Evolutionary conservation across 2,113 vertebrate species (phyloP).

Genomic region (Galemys pyrenaicus): DNA sequence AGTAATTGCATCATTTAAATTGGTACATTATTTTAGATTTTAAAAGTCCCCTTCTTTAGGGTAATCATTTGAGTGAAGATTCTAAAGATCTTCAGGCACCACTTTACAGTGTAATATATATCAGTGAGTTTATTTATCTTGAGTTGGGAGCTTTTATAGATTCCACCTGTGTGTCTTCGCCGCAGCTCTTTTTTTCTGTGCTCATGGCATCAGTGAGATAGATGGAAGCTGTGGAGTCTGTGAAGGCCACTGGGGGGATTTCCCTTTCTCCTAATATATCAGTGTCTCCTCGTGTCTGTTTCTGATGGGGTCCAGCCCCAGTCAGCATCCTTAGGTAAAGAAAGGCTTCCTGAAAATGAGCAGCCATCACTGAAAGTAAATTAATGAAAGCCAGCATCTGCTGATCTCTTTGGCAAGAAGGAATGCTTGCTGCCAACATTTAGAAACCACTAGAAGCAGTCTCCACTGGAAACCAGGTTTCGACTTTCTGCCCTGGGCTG

Average conservation of each 20-base stretch:
- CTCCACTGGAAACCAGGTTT: slow-evolving; percentile 86
- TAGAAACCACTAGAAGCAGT: slow-evolving; percentile 81
- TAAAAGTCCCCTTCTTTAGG: slow-evolving; percentile 55
- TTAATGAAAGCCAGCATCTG: slow-evolving; percentile 79
- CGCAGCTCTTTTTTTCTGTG: slow-evolving; percentile 71
- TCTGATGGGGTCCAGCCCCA: slow-evolving; percentile 74
- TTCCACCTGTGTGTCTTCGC: neutral
- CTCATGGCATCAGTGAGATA: slow-evolving; percentile 64
- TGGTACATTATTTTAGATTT: slow-evolving; percentile 58
- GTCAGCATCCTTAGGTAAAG: slow-evolving; percentile 83
- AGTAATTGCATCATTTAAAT: slow-evolving; percentile 44
- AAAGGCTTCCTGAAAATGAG: slow-evolving; percentile 79
- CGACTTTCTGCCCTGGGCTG: slow-evolving; percentile 86
- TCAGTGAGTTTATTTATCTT: slow-evolving; percentile 61
- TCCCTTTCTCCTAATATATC: slow-evolving; percentile 76
- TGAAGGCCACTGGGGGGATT: slow-evolving; percentile 64
- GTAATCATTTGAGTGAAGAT: slow-evolving; percentile 53
- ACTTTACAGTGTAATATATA: neutral
- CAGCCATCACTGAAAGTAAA: slow-evolving; percentile 79
- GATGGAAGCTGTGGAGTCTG: slow-evolving; percentile 70
- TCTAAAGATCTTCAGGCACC: slow-evolving; percentile 58
- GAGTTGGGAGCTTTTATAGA: slow-evolving; percentile 60
- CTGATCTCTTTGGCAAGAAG: slow-evolving; percentile 83
- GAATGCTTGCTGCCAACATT: slow-evolving; percentile 83
- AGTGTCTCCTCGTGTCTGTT: slow-evolving; percentile 73